Evolutionary conservation across 2,888 invertebrate genomes (phyloP), one percentile per base, ranked within the genome.

Genomic region (Tryphoninae sp.): DNA sequence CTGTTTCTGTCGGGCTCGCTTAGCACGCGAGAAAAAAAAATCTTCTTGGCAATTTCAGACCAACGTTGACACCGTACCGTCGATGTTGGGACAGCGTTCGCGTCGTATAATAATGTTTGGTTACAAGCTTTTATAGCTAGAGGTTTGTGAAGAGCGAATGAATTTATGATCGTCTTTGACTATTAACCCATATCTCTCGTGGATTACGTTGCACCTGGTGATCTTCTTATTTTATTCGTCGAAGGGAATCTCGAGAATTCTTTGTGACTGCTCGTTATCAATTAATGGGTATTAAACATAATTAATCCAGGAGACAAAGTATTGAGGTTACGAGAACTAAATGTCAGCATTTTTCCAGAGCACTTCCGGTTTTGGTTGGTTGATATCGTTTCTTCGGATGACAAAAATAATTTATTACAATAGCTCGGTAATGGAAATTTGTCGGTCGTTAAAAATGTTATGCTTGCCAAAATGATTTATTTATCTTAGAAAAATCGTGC

Each of bases 11-110:
- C 61, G 42, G 69, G 23, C 49, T 16, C 19, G 49, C 59, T 59
- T 51, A 26, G 49, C 69, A 53, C 9, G 69, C 22, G 45, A 19
- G 49, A 23, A 65, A 67, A 68, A 76, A 71, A 26, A 33, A 33
- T 6, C 33, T 33, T 76, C 79, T 78, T 45, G 62, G 68, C 71
- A 58, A 72, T 79, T 79, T 53, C 26, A 42, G 71, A 72, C 78
- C 16, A 42, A 68, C 61, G 75, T 72, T 76, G 82, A 79, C 76
- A 82, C 78, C 76, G 76, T 79, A 76, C 72, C 67, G 51, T 62
- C 75, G 33, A 49, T 58, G 55, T 69, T 67, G n/a, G 51, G 9
- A 65, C 58, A 45, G 42, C 53, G 23, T 72, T 72, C 67, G 2
- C 16, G 19, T 40, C 58, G 11, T 62, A 67, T 76, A 68, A 78